A percentile compares a stretch with the other conserved stretches of the same genome.
phyloP scores from a whole-genome alignment of 2,888 invertebrate genomes.

The Euplagia quadripunctaria region DNA sequence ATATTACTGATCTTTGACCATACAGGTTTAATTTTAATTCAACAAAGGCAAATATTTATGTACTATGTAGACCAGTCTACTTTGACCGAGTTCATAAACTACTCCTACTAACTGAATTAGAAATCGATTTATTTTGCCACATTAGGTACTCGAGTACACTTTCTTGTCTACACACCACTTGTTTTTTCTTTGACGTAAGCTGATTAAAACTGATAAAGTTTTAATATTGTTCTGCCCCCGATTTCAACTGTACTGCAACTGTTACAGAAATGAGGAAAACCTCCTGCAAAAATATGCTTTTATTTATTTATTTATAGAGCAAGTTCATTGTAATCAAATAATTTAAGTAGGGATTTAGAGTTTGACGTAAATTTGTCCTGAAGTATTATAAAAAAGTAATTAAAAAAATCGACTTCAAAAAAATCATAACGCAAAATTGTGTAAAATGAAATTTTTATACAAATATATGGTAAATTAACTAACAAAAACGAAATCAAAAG shows the following conservation, averaged over 20 bases:
- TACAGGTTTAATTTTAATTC: background rate
- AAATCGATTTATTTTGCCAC: background rate
- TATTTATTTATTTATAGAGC: conserved; percentile 9
- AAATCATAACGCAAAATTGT: no score
- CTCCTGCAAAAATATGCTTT: background rate
- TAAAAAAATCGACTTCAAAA: no score
- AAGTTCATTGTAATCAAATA: background rate
- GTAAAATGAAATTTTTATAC: no score
- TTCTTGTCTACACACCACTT: background rate
- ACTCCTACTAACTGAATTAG: background rate
- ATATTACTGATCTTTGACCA: background rate
- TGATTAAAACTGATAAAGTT: background rate
- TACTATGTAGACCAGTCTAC: background rate
- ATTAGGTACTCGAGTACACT: background rate
- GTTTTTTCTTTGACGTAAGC: background rate
- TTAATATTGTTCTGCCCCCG: background rate
- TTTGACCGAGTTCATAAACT: background rate
- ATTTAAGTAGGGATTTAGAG: background rate
- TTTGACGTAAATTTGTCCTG: background rate
- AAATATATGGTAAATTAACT: no score
- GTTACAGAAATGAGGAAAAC: conserved; percentile 10
- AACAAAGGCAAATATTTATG: background rate
- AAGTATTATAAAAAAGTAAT: no score
- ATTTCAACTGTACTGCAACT: background rate
- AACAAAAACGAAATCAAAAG: no score